phyloP scores from a whole-genome alignment of 2,113 vertebrate genomes.

The Acanthochromis polyacanthus region DNA sequence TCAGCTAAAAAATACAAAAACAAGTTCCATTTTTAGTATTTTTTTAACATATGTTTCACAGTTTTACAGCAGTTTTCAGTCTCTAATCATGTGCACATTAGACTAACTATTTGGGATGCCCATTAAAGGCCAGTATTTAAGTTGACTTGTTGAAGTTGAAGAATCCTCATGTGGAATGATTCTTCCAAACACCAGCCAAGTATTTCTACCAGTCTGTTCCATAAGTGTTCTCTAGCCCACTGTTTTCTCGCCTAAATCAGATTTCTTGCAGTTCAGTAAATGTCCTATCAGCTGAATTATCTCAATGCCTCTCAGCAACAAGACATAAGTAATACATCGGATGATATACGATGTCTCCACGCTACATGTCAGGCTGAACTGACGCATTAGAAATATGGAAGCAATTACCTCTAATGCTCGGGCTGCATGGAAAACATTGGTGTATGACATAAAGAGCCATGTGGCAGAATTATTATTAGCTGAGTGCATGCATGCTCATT shows the following conservation, averaged over 20 bases:
- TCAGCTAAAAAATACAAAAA: no score
- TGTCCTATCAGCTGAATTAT: slow-evolving; percentile 3
- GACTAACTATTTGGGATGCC: no score
- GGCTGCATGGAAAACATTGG: slow-evolving; percentile 4
- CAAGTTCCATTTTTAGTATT: no score
- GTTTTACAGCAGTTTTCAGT: no score
- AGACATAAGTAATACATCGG: slow-evolving; percentile 14
- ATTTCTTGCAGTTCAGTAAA: background rate
- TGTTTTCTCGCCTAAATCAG: no score
- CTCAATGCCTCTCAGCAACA: background rate
- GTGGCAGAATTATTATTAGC: slow-evolving; percentile 26
- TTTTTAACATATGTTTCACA: no score
- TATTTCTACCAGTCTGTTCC: background rate
- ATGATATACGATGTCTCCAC: background rate
- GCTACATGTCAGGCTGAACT: background rate
- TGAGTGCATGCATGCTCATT: background rate
- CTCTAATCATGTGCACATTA: no score
- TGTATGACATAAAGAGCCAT: slow-evolving; percentile 7
- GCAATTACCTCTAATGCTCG: slow-evolving; percentile 3
- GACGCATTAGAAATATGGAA: slow-evolving; percentile 7
- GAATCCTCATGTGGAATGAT: no score
- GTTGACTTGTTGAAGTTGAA: no score
- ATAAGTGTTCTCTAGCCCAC: background rate
- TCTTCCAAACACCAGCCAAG: no score
- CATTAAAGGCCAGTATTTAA: no score